These are phyloP conservation scores for Liparis tanakae DNA, from an alignment of 2,797 vertebrate genomes.

Conservation along the genomic window DNA sequence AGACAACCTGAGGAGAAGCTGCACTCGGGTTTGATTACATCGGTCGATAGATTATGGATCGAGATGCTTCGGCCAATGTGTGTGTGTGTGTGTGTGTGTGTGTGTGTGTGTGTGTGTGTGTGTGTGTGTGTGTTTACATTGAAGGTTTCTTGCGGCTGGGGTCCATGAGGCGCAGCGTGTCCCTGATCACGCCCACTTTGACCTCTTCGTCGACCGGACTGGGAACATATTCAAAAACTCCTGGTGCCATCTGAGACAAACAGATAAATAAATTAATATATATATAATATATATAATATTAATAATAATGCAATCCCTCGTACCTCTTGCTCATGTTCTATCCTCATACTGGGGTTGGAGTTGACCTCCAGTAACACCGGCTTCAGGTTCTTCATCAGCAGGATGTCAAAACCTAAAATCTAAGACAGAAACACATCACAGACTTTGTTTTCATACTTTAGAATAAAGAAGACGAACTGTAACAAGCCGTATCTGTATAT, in stretches of 20 bases:
- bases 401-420: slow-evolving; percentile 99
- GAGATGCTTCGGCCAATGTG: neutral
- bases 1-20: no score
- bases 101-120: slow-evolving; percentile 12
- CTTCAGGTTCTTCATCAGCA: slow-evolving; percentile 96
- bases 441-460: neutral
- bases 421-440: slow-evolving; percentile 67
- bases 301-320: neutral
- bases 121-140: slow-evolving; percentile 78
- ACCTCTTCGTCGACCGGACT: slow-evolving; percentile 96
- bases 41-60: no score
- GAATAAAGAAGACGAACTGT: neutral
- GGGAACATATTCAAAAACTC: slow-evolving; percentile 91
- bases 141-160: slow-evolving; percentile 83
- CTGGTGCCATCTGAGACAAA: slow-evolving; percentile 88
- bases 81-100: slow-evolving; percentile 17
- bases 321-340: slow-evolving; percentile 96
- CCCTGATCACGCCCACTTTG: slow-evolving; percentile 95
- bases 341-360: slow-evolving; percentile 98
- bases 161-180: slow-evolving; percentile 94
- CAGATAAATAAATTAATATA: neutral
- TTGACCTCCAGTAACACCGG: slow-evolving; percentile 96
- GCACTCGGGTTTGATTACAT: no score
- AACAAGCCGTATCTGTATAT: neutral
- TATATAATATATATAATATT: neutral